Evolutionary conservation across 2,888 invertebrate species (phyloP).

Genomic region (Ophion ventricosus): DNA sequence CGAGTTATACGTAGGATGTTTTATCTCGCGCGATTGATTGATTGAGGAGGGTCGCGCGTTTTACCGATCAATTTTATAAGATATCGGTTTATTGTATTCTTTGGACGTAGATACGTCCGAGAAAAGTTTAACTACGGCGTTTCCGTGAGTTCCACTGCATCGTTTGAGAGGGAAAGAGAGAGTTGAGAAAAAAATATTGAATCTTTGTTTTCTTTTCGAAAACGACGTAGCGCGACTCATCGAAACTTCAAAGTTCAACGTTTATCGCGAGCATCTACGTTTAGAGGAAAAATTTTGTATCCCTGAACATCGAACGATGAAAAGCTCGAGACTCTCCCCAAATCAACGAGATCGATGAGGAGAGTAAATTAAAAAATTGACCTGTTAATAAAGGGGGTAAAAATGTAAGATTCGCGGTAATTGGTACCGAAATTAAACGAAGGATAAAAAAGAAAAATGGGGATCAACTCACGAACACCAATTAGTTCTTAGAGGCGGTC

Average conservation of each 20-base stretch:
- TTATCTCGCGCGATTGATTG: not conserved
- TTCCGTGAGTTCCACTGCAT: not conserved
- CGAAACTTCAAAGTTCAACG: not conserved
- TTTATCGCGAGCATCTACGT: not conserved
- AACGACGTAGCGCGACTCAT: not conserved
- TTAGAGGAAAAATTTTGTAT: not conserved
- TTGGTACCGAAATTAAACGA: slow-evolving; percentile 78
- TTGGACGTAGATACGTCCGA: not conserved
- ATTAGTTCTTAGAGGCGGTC: slow-evolving; percentile 82
- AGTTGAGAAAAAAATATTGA: not conserved
- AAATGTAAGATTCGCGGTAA: slow-evolving; percentile 70
- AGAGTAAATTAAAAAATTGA: slow-evolving; percentile 12
- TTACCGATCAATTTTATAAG: not conserved
- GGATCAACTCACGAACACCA: slow-evolving; percentile 83
- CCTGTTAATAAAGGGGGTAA: slow-evolving; percentile 16
- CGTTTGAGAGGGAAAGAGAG: not conserved
- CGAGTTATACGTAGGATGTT: not conserved
- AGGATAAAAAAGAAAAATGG: slow-evolving; percentile 50
- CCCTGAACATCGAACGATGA: not conserved
- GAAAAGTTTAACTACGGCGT: not conserved
- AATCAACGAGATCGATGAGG: slow-evolving; percentile 9
- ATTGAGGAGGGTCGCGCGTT: not conserved
- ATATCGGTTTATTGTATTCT: not conserved
- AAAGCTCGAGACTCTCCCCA: not conserved
- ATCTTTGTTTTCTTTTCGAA: not conserved